Percentiles rank a stretch among this genome's conserved stretches.
Evolutionary conservation across 2,888 invertebrate genomes (phyloP).

Genomic region (Taenaris catops): DNA sequence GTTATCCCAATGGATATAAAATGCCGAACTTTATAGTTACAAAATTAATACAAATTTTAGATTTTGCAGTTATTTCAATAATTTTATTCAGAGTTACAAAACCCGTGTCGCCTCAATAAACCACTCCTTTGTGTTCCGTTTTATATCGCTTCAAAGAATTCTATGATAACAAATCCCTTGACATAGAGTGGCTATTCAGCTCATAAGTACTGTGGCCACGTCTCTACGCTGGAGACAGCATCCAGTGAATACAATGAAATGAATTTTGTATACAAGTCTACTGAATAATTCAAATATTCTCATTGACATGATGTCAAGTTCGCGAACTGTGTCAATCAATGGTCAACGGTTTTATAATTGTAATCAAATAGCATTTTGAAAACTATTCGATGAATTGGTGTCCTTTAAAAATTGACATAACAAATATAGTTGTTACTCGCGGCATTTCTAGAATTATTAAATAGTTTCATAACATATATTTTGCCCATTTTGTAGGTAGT

Average conservation of each 20-base stretch:
- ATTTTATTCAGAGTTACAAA: conserved; percentile 8
- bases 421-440: no score
- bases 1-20: no score
- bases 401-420: no score
- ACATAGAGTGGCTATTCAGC: conserved; percentile 32
- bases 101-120: conserved; percentile 8
- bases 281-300: conserved; percentile 40
- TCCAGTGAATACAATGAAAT: conserved; percentile 38
- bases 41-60: background rate
- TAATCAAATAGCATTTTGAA: conserved; percentile 6
- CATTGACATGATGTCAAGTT: conserved; percentile 50
- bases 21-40: background rate
- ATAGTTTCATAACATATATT: no score
- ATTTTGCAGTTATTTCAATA: conserved; percentile 8
- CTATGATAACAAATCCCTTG: conserved; percentile 24
- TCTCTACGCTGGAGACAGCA: conserved; percentile 13
- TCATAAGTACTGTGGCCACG: conserved; percentile 19
- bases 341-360: conserved; percentile 55
- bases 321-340: conserved; percentile 60
- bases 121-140: conserved; percentile 13
- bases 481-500: no score
- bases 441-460: no score
- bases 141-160: conserved; percentile 18
- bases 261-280: conserved; percentile 46
- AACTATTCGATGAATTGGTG: no score